These are phyloP conservation scores for Zelleria hepariella DNA, from an alignment of 2,888 invertebrate species.

Conservation along the genomic window DNA sequence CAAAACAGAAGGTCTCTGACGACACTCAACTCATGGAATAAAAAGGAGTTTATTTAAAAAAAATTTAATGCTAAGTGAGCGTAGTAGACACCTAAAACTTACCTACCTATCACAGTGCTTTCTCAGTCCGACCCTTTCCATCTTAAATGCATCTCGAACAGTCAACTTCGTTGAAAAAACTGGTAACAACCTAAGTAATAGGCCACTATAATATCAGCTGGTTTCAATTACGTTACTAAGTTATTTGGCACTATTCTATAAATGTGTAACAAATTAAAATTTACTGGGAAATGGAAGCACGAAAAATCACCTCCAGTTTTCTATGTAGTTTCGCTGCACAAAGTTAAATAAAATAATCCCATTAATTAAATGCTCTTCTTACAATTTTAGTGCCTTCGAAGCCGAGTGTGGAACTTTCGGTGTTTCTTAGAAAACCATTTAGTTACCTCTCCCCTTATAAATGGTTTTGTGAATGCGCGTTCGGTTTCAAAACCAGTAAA, in stretches of 20 bases:
- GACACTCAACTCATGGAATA: constrained; percentile 30
- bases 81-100: constrained; percentile 62
- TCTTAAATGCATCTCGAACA: constrained; percentile 62
- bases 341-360: background rate
- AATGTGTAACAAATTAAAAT: constrained; percentile 27
- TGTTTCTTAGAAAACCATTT: too few relatives aligned
- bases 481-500: background rate
- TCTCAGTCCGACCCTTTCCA: constrained; percentile 70
- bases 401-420: too few relatives aligned
- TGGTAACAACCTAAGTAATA: constrained; percentile 63
- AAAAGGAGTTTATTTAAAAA: constrained; percentile 37
- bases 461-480: too few relatives aligned
- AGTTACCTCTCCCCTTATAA: too few relatives aligned
- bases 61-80: constrained; percentile 64
- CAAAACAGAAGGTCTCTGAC: constrained; percentile 15
- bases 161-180: constrained; percentile 55
- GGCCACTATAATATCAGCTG: constrained; percentile 53
- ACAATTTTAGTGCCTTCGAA: too few relatives aligned
- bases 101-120: constrained; percentile 70
- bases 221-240: constrained; percentile 51
- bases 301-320: background rate
- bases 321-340: background rate
- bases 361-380: too few relatives aligned
- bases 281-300: background rate
- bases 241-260: constrained; percentile 67